These are phyloP conservation scores for Micrasema longulum DNA, from an alignment of 1,140 invertebrate species.

Conservation along the genomic window DNA sequence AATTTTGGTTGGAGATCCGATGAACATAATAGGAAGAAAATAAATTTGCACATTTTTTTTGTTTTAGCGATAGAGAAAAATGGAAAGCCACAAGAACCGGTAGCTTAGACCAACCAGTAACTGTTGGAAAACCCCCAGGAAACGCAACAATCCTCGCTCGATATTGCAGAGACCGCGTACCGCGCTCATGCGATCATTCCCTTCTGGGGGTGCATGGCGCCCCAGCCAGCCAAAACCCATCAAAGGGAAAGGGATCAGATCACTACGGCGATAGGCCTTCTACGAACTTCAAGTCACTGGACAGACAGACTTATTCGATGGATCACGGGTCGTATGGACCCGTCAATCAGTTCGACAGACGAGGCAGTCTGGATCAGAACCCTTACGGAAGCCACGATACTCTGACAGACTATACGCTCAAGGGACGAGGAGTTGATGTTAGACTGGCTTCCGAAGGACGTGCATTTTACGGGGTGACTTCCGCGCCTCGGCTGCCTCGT, in stretches of 20 bases:
- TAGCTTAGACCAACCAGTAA: conserved; percentile 64
- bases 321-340: conserved; percentile 5
- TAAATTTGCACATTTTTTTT: conserved; percentile 16
- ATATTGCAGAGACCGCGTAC: conserved; percentile 82
- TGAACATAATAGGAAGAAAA: too few relatives aligned
- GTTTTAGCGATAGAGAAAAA: conserved; percentile 51
- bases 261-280: background rate
- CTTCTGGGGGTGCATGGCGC: conserved; percentile 67
- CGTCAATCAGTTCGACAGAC: conserved; percentile 9
- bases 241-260: conserved; percentile 1
- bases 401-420: conserved; percentile 11
- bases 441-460: conserved; percentile 6
- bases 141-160: conserved; percentile 80
- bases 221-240: conserved; percentile 56
- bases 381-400: background rate
- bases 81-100: conserved; percentile 60
- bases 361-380: background rate
- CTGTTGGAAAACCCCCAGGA: conserved; percentile 68
- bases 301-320: background rate
- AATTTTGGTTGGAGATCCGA: too few relatives aligned
- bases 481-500: conserved; percentile 64
- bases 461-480: background rate
- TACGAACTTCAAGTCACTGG: conserved; percentile 11
- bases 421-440: conserved; percentile 14
- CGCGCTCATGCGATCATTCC: conserved; percentile 82